Evolutionary conservation across 2,888 invertebrate genomes (phyloP), one percentile per base, ranked within the genome.

Genomic region (Drymonia ruficornis): DNA sequence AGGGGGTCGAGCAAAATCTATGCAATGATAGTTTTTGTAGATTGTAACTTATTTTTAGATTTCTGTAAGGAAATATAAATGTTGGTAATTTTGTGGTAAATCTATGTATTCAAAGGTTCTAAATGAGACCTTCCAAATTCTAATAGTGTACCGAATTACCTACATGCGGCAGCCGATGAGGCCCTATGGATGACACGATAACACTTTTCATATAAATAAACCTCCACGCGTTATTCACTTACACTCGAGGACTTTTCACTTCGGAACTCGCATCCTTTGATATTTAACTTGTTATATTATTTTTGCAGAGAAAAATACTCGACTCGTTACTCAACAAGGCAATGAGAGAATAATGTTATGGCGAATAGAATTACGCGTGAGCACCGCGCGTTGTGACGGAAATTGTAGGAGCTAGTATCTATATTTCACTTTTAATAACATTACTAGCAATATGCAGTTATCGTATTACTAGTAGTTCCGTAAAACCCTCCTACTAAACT

Each of bases 211-310:
- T 31, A 31, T 1, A 31, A 9, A 11, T 31, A 36, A n/a, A 3
- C 36, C n/a, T 36, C 7, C 13, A 4, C 36, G 36, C n/a, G 4
- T 36, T 7, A 13, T n/a, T n/a, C 36, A 9, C n/a, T n/a, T 7
- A n/a, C 36, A 4, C n/a, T n/a, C 5, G 6, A n/a, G n/a, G 36
- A 36, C 7, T 11, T 31, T 31, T 31, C 31, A 2, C 9, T 31
- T 31, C 31, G 9, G 31, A 31, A 31, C 31, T 31, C 31, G 36
- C n/a, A 36, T 55, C 48, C 55, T 55, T 59, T 53, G 43, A 53
- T 59, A 50, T 55, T 52, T 55, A 44, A 50, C 50, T 52, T 52
- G 49, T 50, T 40, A 38, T 38, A 13, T 15, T n/a, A 16, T 40
- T 8, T 40, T 16, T 40, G 16, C 40, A 16, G 16, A 15, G 15